phyloP scores from a whole-genome alignment of 2,888 invertebrate species.

The Sepiola atlantica region DNA sequence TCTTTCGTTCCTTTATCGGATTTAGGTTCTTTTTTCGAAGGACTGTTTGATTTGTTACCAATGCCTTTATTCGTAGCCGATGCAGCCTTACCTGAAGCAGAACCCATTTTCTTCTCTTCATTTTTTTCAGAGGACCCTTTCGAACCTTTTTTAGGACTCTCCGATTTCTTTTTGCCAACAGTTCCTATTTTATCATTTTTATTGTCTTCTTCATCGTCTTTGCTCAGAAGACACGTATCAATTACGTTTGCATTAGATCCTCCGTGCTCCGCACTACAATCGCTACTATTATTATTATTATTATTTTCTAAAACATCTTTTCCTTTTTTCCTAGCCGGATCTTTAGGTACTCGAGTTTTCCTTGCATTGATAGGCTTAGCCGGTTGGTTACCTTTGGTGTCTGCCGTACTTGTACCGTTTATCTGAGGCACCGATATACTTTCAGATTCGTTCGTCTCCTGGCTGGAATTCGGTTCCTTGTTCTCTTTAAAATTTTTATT shows the following conservation, averaged over 20 bases:
- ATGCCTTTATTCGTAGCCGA: background rate
- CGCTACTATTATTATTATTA: background rate
- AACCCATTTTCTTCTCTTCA: background rate
- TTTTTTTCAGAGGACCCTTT: background rate
- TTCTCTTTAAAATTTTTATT: conserved; percentile 39
- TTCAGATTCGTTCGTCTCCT: background rate
- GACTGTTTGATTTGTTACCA: background rate
- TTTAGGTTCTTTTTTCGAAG: conserved; percentile 21
- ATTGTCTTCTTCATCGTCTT: background rate
- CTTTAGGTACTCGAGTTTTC: background rate
- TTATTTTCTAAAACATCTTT: background rate
- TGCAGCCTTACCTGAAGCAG: background rate
- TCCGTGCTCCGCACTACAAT: background rate
- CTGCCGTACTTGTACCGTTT: conserved; percentile 12
- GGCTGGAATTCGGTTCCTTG: background rate
- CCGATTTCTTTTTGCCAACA: background rate
- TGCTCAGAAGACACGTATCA: background rate
- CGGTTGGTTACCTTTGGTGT: background rate
- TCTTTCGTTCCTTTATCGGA: background rate
- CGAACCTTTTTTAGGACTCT: background rate
- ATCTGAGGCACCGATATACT: background rate
- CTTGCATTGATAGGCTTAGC: background rate
- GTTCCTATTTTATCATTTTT: background rate
- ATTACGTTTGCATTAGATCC: background rate
- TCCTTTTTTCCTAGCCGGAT: background rate